Evolutionary conservation across 2,797 vertebrate species (phyloP), one percentile per base, ranked within the genome.

Genomic region (Buceros bicornis): DNA sequence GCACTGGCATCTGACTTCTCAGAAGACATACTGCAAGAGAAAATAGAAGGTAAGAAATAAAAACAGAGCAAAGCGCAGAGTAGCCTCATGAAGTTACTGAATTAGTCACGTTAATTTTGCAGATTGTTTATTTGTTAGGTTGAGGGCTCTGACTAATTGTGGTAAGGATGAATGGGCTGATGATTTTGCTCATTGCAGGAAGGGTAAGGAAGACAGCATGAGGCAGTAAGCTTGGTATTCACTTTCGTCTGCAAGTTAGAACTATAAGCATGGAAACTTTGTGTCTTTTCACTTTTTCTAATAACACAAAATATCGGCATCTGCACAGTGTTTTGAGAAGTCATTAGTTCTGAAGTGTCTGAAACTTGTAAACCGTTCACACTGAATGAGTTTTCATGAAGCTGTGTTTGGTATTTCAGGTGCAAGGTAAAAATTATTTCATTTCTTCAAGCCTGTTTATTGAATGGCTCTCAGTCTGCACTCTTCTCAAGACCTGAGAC

Each of bases 1-100:
- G 98, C 98, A 1, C 97, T 99, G 67, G 99, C 99, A 4, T 99
- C 99, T 2, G 98, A 99, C 96, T 98, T 99, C 95, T 97, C 98
- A 0, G 98, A 99, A 62, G 98, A 98, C 16, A 57, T 97, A 29
- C 82, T 99, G 40, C 98, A 98, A 94, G 98, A 99, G 85, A 99
- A 99, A 94, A 98, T 99, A 24, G 98, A 99, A 26, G 99, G 99
- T 99, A 98, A 85, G 69, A 87, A 50, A 35, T 24, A 67, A 56
- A 71, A 91, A 1, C 16, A 64, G 22, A 56, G 10, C 13, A 13
- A 88, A 66, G n/a, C 2, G 1, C 76, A 77, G 31, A 77, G 43
- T 6, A 66, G 22, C 33, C 31, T 61, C n/a, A 50, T 5, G 19
- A 31, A 76, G 15, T 40, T 62, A n/a, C 1, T 47, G 51, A 87